phyloP scores from a whole-genome alignment of 2,113 vertebrate genomes.

The Narcine bancroftii region DNA sequence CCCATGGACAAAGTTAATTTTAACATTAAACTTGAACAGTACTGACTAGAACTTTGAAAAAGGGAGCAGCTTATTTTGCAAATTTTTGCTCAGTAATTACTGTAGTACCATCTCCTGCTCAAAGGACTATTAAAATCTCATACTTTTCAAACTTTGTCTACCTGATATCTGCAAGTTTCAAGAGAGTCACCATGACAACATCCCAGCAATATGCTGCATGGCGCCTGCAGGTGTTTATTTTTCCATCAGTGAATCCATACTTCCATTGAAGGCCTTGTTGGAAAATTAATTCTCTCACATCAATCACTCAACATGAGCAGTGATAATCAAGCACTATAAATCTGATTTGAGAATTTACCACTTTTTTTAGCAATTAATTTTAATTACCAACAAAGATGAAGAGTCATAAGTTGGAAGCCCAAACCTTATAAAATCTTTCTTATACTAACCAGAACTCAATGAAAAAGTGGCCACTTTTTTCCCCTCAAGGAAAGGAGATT shows the following conservation, averaged over 20 bases:
- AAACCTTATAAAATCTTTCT: neutral
- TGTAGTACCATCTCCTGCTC: constrained; percentile 15
- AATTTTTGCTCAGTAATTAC: neutral
- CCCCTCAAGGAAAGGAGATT: neutral
- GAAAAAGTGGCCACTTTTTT: neutral
- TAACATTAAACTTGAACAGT: neutral
- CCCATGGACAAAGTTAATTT: neutral
- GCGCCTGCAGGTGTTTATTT: neutral
- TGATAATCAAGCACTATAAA: neutral
- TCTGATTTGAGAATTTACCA: neutral
- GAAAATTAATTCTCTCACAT: neutral
- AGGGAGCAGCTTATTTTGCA: neutral
- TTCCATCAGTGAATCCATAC: neutral
- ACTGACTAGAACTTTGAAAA: neutral
- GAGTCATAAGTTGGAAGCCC: neutral
- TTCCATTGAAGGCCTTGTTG: neutral
- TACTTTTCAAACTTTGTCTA: neutral
- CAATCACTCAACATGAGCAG: neutral
- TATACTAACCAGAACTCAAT: neutral
- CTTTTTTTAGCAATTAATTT: neutral
- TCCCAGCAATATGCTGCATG: neutral
- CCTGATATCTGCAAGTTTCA: neutral
- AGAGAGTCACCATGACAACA: neutral
- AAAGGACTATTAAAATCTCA: neutral
- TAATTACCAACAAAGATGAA: neutral